These are phyloP conservation scores for Thera obeliscata DNA, from an alignment of 2,888 invertebrate genomes.

Conservation along the genomic window DNA sequence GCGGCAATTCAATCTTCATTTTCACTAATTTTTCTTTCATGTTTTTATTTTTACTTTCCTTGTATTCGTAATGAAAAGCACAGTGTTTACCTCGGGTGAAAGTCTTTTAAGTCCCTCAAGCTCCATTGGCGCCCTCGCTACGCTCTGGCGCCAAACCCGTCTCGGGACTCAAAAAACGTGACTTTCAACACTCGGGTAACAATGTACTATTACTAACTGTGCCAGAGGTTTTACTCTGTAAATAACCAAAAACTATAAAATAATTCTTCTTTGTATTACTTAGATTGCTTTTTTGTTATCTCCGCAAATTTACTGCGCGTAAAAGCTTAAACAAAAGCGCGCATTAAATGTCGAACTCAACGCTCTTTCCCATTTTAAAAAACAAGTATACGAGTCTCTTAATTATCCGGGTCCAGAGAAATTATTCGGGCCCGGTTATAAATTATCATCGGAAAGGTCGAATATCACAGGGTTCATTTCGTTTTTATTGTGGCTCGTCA, in stretches of 20 bases:
- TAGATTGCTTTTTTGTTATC: constrained; percentile 12
- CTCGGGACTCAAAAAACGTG: no score
- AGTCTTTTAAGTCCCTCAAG: no score
- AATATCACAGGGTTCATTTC: constrained; percentile 65
- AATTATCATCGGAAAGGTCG: constrained; percentile 61
- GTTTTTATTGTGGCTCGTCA: constrained; percentile 63
- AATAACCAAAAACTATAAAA: not conserved
- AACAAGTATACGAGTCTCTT: constrained; percentile 25
- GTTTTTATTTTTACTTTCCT: no score
- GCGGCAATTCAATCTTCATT: no score
- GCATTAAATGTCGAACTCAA: not conserved
- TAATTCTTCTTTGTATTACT: constrained; percentile 1
- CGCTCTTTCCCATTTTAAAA: constrained; percentile 19
- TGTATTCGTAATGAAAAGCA: no score
- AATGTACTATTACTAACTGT: no score
- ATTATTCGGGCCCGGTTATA: constrained; percentile 40
- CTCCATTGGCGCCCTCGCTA: no score
- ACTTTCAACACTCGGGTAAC: no score
- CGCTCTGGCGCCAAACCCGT: no score
- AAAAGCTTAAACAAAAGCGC: constrained; percentile 18
- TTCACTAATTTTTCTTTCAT: no score
- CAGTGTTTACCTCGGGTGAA: no score
- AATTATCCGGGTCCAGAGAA: constrained; percentile 23
- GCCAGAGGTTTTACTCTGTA: not conserved
- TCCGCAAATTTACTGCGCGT: constrained; percentile 16